Evolutionary conservation across 1,140 invertebrate species (phyloP).

Genomic region (Microplitis mediator): DNA sequence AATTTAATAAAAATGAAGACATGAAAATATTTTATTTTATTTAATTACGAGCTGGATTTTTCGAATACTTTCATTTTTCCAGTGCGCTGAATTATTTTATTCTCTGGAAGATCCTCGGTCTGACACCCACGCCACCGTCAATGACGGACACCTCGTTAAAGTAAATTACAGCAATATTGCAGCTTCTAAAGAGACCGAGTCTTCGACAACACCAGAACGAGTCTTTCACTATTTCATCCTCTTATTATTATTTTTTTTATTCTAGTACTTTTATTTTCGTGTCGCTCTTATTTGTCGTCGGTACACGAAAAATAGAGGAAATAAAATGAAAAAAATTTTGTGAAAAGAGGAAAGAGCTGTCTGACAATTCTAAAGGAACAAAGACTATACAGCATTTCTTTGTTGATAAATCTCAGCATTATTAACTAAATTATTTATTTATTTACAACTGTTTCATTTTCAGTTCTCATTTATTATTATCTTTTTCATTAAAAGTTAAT

Average conservation of each 20-base stretch:
- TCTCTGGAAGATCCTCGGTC: background rate
- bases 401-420: background rate
- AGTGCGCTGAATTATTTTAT: too few relatives aligned
- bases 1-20: too few relatives aligned
- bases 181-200: background rate
- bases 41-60: too few relatives aligned
- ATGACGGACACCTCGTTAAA: slow-evolving; percentile 26
- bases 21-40: too few relatives aligned
- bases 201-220: background rate
- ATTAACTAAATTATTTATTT: background rate
- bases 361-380: background rate
- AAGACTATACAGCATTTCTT: background rate
- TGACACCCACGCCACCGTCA: background rate
- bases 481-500: too few relatives aligned
- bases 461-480: too few relatives aligned
- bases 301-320: background rate
- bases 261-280: background rate
- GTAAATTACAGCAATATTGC: slow-evolving; percentile 18
- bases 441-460: background rate
- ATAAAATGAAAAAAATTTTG: too few relatives aligned
- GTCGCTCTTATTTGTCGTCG: background rate
- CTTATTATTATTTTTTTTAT: background rate
- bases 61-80: too few relatives aligned
- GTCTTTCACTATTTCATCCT: background rate
- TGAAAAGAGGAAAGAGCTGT: background rate